Evolutionary conservation across 2,113 vertebrate genomes (phyloP).

Genomic region (Dendrocopos noguchii): DNA sequence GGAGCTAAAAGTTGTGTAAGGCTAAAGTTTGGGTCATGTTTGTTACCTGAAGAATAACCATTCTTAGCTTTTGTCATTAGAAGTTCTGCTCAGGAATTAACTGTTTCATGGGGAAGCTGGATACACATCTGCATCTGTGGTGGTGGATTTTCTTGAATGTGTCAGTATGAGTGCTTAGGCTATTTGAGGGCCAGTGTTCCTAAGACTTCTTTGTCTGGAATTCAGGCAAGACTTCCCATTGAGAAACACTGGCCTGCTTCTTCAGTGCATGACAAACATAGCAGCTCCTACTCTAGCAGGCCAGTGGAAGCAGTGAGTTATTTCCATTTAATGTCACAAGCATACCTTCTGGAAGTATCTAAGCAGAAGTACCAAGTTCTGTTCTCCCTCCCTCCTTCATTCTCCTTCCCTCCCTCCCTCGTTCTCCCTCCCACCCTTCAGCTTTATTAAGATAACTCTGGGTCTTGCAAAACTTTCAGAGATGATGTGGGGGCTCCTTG

Average conservation of each 20-base stretch:
- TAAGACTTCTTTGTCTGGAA: constrained; percentile 48
- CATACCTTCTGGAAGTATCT: background rate
- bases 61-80: background rate
- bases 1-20: constrained; percentile 25
- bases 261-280: constrained; percentile 62
- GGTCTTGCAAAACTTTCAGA: background rate
- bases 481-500: background rate
- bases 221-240: constrained; percentile 62
- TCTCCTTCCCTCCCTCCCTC: background rate
- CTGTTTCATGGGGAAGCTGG: constrained; percentile 23
- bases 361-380: background rate
- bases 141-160: background rate
- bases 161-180: constrained; percentile 18
- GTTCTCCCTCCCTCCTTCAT: background rate
- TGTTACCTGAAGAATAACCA: constrained; percentile 19
- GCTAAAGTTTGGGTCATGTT: constrained; percentile 3
- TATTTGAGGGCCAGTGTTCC: constrained; percentile 72
- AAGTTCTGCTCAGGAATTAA: constrained; percentile 27
- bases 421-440: background rate
- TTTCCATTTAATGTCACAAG: constrained; percentile 33
- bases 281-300: constrained; percentile 26
- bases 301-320: background rate
- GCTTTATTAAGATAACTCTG: background rate
- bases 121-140: constrained; percentile 17
- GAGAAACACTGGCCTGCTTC: constrained; percentile 72